phyloP scores from a whole-genome alignment of 2,888 invertebrate genomes.

The Cloeon dipterum region DNA sequence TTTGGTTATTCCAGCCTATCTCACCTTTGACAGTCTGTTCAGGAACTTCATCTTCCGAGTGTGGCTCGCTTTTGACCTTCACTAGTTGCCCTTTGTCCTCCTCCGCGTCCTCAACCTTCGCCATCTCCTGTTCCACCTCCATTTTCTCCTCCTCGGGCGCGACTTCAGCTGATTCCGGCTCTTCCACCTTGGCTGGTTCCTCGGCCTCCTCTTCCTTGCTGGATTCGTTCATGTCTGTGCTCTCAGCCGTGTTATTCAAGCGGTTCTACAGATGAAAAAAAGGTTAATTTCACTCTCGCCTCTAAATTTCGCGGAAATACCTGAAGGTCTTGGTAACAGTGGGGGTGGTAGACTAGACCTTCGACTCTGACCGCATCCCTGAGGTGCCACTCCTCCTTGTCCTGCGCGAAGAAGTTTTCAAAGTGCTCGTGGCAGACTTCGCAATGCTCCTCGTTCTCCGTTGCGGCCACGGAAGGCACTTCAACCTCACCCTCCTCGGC shows the following conservation, averaged over 20 bases:
- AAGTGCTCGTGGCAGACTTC: slow-evolving; percentile 83
- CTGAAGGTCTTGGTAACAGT: slow-evolving; percentile 74
- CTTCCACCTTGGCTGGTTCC: not conserved
- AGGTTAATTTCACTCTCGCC: no score
- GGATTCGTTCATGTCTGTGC: slow-evolving; percentile 9
- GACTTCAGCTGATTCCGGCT: no score
- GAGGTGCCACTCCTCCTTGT: slow-evolving; percentile 93
- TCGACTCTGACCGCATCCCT: slow-evolving; percentile 57
- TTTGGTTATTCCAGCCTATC: no score
- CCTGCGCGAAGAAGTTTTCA: slow-evolving; percentile 90
- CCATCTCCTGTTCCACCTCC: slow-evolving; percentile 5
- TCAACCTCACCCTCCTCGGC: slow-evolving; percentile 25
- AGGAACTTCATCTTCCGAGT: no score
- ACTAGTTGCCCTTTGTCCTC: slow-evolving; percentile 13
- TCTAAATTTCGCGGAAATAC: no score
- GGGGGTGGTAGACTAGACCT: slow-evolving; percentile 62
- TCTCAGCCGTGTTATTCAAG: no score
- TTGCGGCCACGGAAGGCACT: slow-evolving; percentile 48
- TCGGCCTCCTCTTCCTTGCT: slow-evolving; percentile 5
- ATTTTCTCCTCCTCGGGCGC: slow-evolving; percentile 5
- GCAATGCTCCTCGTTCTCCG: slow-evolving; percentile 41
- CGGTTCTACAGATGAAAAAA: no score
- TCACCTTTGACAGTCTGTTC: no score
- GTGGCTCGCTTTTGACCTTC: slow-evolving; percentile 2
- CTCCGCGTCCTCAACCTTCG: slow-evolving; percentile 12